These are phyloP conservation scores for Heliconius congener DNA, from an alignment of 1,140 invertebrate genomes.

Conservation along the genomic window DNA sequence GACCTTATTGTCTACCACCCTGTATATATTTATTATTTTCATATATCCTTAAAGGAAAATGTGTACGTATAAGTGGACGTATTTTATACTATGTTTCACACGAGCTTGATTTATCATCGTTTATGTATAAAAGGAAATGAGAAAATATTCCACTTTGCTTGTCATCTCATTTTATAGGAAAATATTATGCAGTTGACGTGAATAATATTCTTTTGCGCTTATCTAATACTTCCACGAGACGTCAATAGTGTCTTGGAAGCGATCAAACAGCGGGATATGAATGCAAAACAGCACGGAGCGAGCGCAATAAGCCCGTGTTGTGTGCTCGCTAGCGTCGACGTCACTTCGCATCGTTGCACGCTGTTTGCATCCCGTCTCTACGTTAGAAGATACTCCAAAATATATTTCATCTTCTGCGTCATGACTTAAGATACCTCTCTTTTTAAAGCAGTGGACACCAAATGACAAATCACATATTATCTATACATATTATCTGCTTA, in stretches of 20 bases:
- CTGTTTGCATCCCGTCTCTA: conserved; percentile 6
- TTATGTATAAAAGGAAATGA: neutral
- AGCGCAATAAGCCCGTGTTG: conserved; percentile 16
- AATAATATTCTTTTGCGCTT: conserved; percentile 18
- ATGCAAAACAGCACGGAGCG: conserved; percentile 14
- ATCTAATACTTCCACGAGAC: conserved; percentile 15
- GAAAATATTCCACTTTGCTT: conserved; percentile 12
- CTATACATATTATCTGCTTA: too few species aligned
- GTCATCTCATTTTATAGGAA: conserved; percentile 13
- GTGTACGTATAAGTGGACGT: neutral
- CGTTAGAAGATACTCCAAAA: neutral
- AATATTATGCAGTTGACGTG: conserved; percentile 19
- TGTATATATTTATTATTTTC: neutral
- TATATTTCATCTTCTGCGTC: neutral
- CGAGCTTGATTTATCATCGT: neutral
- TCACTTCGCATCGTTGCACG: neutral
- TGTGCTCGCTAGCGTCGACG: neutral
- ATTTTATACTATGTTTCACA: neutral
- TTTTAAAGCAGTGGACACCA: too few species aligned
- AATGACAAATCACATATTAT: too few species aligned
- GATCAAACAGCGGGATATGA: conserved; percentile 17
- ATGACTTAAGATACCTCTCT: too few species aligned
- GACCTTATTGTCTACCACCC: neutral
- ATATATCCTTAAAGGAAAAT: neutral
- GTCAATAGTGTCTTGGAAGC: conserved; percentile 11